Evolutionary conservation across 2,888 invertebrate genomes (phyloP).

Genomic region (Thera obeliscata): DNA sequence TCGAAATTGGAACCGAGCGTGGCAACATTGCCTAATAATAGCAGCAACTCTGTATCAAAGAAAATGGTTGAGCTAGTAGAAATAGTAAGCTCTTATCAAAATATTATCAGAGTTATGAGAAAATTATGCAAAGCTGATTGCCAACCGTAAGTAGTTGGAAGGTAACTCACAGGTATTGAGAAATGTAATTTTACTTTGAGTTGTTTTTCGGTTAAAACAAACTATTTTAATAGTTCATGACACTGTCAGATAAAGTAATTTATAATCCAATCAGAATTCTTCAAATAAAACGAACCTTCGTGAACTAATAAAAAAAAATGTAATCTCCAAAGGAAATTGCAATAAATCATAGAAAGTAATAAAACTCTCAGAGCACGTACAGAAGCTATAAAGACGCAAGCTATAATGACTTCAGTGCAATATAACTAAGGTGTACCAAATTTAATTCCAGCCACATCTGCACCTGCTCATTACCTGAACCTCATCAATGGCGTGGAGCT

Average conservation of each 20-base stretch:
- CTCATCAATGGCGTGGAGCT: conserved; percentile 34
- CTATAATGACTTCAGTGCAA: conserved; percentile 23
- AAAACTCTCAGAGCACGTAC: conserved; percentile 10
- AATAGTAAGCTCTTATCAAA: conserved; percentile 13
- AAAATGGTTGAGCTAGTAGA: conserved; percentile 13
- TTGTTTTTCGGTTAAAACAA: not conserved
- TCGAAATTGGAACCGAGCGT: not conserved
- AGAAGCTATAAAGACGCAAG: conserved; percentile 17
- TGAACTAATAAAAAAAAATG: not conserved
- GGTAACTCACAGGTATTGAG: not conserved
- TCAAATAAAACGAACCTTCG: not conserved
- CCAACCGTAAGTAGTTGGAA: conserved; percentile 3
- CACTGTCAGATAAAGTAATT: not conserved
- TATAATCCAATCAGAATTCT: not conserved
- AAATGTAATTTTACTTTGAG: not conserved
- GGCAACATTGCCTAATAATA: conserved; percentile 1
- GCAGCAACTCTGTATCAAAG: conserved; percentile 12
- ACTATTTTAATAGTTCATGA: not conserved
- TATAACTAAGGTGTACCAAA: conserved; percentile 34
- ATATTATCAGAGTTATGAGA: conserved; percentile 14
- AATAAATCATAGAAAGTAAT: conserved; percentile 1
- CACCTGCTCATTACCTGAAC: conserved; percentile 38
- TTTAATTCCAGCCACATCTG: conserved; percentile 41
- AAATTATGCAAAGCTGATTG: conserved; percentile 28
- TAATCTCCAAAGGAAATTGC: conserved; percentile 4